Base-by-base conservation (phyloP, 2,888 invertebrate species). In the Orchestes rusci region DNA sequence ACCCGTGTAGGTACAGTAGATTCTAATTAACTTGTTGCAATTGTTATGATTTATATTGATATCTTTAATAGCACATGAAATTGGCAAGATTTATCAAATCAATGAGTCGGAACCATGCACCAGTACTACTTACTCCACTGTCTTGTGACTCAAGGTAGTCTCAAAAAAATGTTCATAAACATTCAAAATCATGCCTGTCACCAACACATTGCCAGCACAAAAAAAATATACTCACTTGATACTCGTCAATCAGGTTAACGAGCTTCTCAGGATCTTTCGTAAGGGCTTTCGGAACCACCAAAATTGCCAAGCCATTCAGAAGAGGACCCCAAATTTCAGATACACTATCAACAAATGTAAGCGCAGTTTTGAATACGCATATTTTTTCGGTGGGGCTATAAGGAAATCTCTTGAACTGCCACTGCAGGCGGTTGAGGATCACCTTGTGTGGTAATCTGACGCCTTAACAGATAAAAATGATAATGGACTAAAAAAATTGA, bases 291-390 rank as follows among this genome's bases (percentile, higher is more conserved):
- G 88, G 77, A 5, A 92, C 74, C 3, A 92, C 78, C 13, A 92
- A 63, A 39, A 92, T 63, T 0, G 84, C 74, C 47, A 77, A 67
- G 0, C 82, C 84, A 51, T 81, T 81, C 12, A 92, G 70, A 32
- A 93, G 63, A 0, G 91, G 85, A 0, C 86, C 86, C 84, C 91
- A 91, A 42, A 93, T 80, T 71, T 93, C 93, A 2, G 84, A 77
- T 5, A 90, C 81, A 0, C 91, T 87, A 64, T 93, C 93, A 3
- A 93, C 91, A 62, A 93, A 94, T 0, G 92, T 92, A 13, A 92
- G 69, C 0, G 92, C 87, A 0, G 93, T 93, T 69, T 93, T 93
- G 71, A 92, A 92, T 1, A 89, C 82, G 56, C 89, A 85, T 3
- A 75, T 74, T 5, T 73, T 72, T 59, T 89, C 87, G 0, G 75